phyloP scores from a whole-genome alignment of 2,797 vertebrate genomes.

The Anniella stebbinsi region DNA sequence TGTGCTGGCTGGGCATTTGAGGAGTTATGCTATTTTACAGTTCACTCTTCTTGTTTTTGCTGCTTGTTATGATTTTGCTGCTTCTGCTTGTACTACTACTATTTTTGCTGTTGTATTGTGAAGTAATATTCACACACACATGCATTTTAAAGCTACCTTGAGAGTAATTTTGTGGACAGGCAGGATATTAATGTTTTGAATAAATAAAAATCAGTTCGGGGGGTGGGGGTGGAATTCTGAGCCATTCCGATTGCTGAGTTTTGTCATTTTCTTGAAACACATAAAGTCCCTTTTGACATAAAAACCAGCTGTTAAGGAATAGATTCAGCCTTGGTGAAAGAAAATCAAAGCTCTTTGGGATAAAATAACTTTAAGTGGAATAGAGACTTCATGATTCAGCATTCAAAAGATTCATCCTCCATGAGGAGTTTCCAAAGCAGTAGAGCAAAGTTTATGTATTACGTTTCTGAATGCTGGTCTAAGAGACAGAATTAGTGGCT shows the following conservation, averaged over 20 bases:
- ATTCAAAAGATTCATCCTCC: background rate
- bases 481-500: background rate
- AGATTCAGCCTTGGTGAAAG: background rate
- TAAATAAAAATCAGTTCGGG: background rate
- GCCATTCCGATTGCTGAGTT: background rate
- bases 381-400: background rate
- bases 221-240: background rate
- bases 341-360: background rate
- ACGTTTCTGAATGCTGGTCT: background rate
- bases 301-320: background rate
- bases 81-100: too few species aligned
- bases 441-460: background rate
- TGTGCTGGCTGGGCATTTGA: background rate
- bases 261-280: background rate
- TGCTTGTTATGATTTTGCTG: background rate
- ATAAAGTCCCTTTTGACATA: background rate
- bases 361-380: background rate
- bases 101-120: background rate
- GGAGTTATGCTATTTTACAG: too few species aligned
- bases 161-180: background rate
- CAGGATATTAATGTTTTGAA: background rate
- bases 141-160: background rate
- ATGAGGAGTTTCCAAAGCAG: background rate
- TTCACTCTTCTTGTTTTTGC: background rate
- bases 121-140: too few species aligned